Conservation (phyloP, 2,797 vertebrate species). For the Syngnathus rostellatus region DNA sequence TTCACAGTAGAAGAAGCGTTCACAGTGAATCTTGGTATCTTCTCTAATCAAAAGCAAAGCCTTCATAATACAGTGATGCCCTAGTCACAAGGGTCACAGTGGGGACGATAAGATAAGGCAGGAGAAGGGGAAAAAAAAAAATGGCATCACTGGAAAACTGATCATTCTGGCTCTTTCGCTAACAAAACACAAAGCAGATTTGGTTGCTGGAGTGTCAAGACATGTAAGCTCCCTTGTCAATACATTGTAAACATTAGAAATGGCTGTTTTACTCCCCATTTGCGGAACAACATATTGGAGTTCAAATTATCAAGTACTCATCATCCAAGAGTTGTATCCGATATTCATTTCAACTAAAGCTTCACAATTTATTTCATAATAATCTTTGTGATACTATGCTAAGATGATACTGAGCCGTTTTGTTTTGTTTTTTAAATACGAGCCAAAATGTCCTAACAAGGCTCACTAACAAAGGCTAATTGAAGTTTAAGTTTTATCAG, state of each 20-base stretch:
- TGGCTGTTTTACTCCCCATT: background rate
- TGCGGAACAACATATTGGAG: background rate
- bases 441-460: no score
- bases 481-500: background rate
- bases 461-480: no score
- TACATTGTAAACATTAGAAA: slow-evolving; percentile 7
- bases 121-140: slow-evolving; percentile 21
- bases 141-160: background rate
- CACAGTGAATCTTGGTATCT: slow-evolving; percentile 59
- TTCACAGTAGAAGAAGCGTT: slow-evolving; percentile 33
- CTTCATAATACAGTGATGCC: slow-evolving; percentile 46
- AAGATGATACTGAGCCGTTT: no score
- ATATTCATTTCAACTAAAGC: background rate
- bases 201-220: slow-evolving; percentile 3
- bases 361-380: background rate
- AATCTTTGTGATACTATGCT: background rate
- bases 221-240: background rate
- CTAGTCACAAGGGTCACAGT: slow-evolving; percentile 51
- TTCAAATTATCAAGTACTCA: background rate
- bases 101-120: slow-evolving; percentile 29
- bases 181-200: slow-evolving; percentile 20
- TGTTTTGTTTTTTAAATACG: no score
- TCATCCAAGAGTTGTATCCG: background rate
- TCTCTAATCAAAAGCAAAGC: slow-evolving; percentile 33
- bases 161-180: slow-evolving; percentile 13